Percentiles rank a stretch among this genome's conserved stretches.
These are phyloP conservation scores for Psilanteris sp. DNA, from an alignment of 1,140 invertebrate genomes.

Conservation along the genomic window DNA sequence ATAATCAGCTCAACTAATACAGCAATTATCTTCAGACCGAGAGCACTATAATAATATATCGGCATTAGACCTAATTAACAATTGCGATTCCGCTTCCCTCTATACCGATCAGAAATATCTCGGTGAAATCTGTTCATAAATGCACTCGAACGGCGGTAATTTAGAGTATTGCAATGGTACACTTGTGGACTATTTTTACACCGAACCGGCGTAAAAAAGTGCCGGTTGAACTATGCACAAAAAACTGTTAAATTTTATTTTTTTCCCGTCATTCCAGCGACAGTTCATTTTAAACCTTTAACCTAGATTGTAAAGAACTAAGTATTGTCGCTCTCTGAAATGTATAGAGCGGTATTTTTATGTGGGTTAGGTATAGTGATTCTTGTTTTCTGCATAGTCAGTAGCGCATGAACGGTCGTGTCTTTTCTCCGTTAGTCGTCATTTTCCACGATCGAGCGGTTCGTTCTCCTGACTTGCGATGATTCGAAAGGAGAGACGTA, in stretches of 20 bases:
- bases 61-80: too few relatives aligned
- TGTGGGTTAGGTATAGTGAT: constrained; percentile 48
- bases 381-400: constrained; percentile 49
- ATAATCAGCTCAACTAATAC: too few relatives aligned
- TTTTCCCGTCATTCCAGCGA: constrained; percentile 13
- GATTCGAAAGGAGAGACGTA: too few relatives aligned
- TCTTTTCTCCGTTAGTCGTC: constrained; percentile 49
- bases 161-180: background rate
- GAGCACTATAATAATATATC: too few relatives aligned
- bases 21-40: too few relatives aligned
- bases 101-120: too few relatives aligned
- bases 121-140: background rate
- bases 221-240: too few relatives aligned
- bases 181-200: background rate
- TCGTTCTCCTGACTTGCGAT: constrained; percentile 23
- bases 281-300: constrained; percentile 30
- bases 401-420: constrained; percentile 51
- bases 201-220: too few relatives aligned
- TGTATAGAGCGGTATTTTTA: constrained; percentile 30
- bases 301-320: constrained; percentile 44
- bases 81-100: too few relatives aligned
- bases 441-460: constrained; percentile 54
- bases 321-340: constrained; percentile 34
- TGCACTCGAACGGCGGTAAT: background rate
- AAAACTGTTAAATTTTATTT: constrained; percentile 26